Conservation (phyloP, 92 coral and sea anemone species). For the Epizoanthus scotinus region DNA sequence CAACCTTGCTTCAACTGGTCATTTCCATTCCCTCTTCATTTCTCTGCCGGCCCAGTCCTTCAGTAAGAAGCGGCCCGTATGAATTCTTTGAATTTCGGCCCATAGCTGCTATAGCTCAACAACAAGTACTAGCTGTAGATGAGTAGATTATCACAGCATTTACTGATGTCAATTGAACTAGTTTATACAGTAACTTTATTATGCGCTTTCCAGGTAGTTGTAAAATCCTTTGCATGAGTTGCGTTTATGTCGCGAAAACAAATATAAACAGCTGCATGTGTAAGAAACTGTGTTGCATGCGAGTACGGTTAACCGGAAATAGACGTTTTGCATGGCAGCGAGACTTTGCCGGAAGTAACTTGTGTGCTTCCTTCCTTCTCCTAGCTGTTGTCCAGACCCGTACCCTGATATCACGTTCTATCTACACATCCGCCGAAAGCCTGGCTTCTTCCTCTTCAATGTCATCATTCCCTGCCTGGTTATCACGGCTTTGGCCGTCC, state of each 20-base stretch:
- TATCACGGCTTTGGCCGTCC: constrained; percentile 81
- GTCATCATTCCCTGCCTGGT: constrained; percentile 91
- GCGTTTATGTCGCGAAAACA: neutral
- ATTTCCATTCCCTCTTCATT: neutral
- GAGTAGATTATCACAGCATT: neutral
- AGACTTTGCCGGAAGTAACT: constrained; percentile 22
- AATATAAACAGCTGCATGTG: neutral
- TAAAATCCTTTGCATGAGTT: too few relatives aligned
- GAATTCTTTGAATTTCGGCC: neutral
- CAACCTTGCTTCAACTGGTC: constrained; percentile 7
- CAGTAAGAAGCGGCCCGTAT: neutral
- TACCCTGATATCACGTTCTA: constrained; percentile 87
- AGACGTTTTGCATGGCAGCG: neutral
- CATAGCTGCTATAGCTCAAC: neutral
- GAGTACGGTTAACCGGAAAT: constrained; percentile 5
- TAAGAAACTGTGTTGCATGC: constrained; percentile 10
- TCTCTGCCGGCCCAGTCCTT: neutral
- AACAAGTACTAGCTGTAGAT: neutral
- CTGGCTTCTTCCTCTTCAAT: constrained; percentile 91
- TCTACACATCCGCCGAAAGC: constrained; percentile 86
- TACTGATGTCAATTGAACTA: neutral
- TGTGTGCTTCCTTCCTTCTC: constrained; percentile 40
- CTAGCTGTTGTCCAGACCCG: constrained; percentile 95
- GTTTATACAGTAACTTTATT: too few relatives aligned
- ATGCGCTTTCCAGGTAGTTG: too few relatives aligned